A percentile compares a stretch with the other conserved stretches of the same genome.
Evolutionary conservation across 1,140 invertebrate species (phyloP).

Genomic region (Dinothrombium tinctorium): DNA sequence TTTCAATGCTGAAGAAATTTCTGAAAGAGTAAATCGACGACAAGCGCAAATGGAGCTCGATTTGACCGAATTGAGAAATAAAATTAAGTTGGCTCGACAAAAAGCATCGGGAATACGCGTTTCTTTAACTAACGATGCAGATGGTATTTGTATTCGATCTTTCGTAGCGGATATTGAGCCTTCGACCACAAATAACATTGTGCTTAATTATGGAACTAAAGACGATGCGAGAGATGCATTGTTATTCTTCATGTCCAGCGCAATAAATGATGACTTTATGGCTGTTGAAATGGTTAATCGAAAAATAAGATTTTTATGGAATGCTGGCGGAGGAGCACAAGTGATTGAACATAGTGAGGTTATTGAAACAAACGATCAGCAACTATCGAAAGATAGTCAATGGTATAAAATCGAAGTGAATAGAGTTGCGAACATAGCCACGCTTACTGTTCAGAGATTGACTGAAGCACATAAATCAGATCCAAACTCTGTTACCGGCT

Average conservation of each 20-base stretch:
- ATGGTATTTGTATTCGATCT: slow-evolving; percentile 40
- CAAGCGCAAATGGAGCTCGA: slow-evolving; percentile 27
- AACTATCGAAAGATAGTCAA: slow-evolving; percentile 30
- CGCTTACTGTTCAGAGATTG: slow-evolving; percentile 18
- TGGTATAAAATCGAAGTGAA: slow-evolving; percentile 48
- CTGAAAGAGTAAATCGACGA: slow-evolving; percentile 13
- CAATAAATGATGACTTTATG: slow-evolving; percentile 37
- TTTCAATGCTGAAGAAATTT: slow-evolving; percentile 13
- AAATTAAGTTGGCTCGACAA: slow-evolving; percentile 49
- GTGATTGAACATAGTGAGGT: slow-evolving; percentile 28
- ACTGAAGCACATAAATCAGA: slow-evolving; percentile 12
- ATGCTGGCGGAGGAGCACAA: slow-evolving; percentile 40
- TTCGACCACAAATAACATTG: slow-evolving; percentile 40
- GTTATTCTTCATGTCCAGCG: slow-evolving; percentile 34
- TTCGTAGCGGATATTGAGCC: slow-evolving; percentile 38
- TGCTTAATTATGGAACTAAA: slow-evolving; percentile 37
- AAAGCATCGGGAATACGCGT: slow-evolving; percentile 54
- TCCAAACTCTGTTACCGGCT: slow-evolving; percentile 10
- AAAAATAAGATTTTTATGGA: slow-evolving; percentile 46
- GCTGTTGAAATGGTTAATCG: slow-evolving; percentile 50
- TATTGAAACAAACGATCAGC: slow-evolving; percentile 29
- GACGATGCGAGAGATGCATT: slow-evolving; percentile 32
- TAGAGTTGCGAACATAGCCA: slow-evolving; percentile 20
- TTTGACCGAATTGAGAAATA: slow-evolving; percentile 38
- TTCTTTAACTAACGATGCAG: slow-evolving; percentile 31